Conservation (phyloP, 64 coral and sea anemone species). For the Dendrophyllia cribrosa region DNA sequence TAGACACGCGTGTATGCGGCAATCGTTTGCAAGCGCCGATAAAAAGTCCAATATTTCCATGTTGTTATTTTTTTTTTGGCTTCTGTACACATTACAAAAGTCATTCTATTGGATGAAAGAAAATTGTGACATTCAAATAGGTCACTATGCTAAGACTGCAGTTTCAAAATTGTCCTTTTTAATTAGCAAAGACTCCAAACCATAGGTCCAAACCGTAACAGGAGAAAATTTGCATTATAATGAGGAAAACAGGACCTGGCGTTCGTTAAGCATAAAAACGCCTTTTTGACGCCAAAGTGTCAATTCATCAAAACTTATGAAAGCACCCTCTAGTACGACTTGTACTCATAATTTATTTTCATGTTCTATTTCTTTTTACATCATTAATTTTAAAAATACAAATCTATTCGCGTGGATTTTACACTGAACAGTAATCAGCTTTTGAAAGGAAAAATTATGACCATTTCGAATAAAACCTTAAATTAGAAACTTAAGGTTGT, state of each 20-base stretch:
- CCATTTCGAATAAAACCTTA: not conserved
- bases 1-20: not conserved
- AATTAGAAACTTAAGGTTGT: not conserved
- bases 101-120: conserved; percentile 9
- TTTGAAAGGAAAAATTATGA: not conserved
- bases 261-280: conserved; percentile 21
- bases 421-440: no score
- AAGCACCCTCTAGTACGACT: no score
- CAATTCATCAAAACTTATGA: not conserved
- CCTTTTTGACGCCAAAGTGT: not conserved
- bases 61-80: not conserved
- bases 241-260: not conserved
- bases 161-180: conserved; percentile 20
- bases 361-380: not conserved
- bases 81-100: not conserved
- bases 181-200: conserved; percentile 30
- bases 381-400: not conserved
- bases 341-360: not conserved
- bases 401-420: no score
- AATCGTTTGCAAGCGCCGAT: not conserved
- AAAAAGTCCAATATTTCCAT: not conserved
- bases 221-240: conserved; percentile 22
- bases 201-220: not conserved
- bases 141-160: not conserved
- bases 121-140: conserved; percentile 21